Evolutionary conservation across 2,888 invertebrate species (phyloP), one percentile per base, ranked within the genome.

Genomic region (Campoplex capitator): DNA sequence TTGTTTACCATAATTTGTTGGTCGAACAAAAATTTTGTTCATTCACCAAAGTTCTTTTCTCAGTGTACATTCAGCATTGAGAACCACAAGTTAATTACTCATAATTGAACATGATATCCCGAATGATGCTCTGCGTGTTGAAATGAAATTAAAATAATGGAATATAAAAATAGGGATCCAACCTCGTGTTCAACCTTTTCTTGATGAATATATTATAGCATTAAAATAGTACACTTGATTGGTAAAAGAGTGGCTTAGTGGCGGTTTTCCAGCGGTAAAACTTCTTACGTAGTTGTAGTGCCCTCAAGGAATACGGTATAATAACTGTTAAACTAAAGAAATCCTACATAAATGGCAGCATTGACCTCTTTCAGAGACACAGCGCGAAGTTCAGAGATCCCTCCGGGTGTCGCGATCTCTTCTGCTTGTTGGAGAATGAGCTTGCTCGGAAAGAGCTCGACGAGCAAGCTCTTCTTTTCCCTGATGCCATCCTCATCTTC

Each of bases 301-400:
- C n/a, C 56, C 54, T 32, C 35, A 42, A 13, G n/a, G n/a, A 32
- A n/a, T n/a, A n/a, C n/a, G 45, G 51, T 32, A 56, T 42, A 23
- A 56, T 42, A 23, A 48, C 48, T 58, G 13, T 58, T 70, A 67
- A 23, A 42, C 23, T 56, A 65, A 23, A 77, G 68, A 81, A 80
- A 16, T 23, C 65, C 51, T 81, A 89, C 84, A 88, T 77, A 74
- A 78, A 78, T 87, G 84, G 74, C 89, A 90, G 91, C 89, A 89
- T 91, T 91, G 92, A 92, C 92, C 92, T 89, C 88, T 79, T 45
- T 65, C 58, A 79, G 86, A 88, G 89, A 89, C 88, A 89, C 88
- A 89, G 90, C 85, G 70, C 83, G 70, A 89, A 89, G 88, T 88
- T 90, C 89, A 90, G 88, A 89, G 89, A 90, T 90, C 88, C 86